Base-by-base conservation (phyloP, 2,888 invertebrate species). In the Strigamia crassipes region DNA sequence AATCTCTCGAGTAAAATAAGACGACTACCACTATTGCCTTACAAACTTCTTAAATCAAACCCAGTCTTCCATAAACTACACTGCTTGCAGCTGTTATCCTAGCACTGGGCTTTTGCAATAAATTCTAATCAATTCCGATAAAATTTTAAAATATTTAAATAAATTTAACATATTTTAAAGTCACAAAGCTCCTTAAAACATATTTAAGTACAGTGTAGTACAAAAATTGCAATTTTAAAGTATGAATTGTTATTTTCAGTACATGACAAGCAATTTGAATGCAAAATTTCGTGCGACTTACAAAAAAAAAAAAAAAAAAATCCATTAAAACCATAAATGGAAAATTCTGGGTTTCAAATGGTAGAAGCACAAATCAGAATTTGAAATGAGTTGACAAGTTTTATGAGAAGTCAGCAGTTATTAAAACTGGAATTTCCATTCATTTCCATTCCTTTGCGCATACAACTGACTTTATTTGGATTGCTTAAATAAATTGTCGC, bases 321-420 rank as follows among this genome's bases (percentile, higher is more conserved):
- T 12, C 27, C 73, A 73, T 73, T 73, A 73, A 73, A 31, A 73
- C 8, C 27, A n/a, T 31, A 73, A 73, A 31, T 73, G 73, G 73
- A 73, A 73, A 73, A 73, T 12, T 73, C 73, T 27, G 73, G 31
- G 73, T 73, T 73, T 73, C 73, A 73, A 73, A 73, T 73, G 73
- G 73, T 27, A 73, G 31, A 73, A 31, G 73, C 73, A 73, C 73
- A 73, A 73, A 73, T 73, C 73, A 73, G 73, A 73, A 73, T 73
- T 73, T 73, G 73, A 73, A 73, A 73, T 73, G 73, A 73, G 73
- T 73, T 73, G 73, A 73, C 73, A 73, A 73, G 73, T 73, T 73
- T 73, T 73, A 73, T 73, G 73, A 73, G 73, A 23, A 73, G 73
- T 73, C 73, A 73, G 73, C 73, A 73, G 73, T 73, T 73, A 73